Evolutionary conservation across 92 coral and sea anemone genomes (phyloP).

Genomic region (Epizoanthus illoricatus): DNA sequence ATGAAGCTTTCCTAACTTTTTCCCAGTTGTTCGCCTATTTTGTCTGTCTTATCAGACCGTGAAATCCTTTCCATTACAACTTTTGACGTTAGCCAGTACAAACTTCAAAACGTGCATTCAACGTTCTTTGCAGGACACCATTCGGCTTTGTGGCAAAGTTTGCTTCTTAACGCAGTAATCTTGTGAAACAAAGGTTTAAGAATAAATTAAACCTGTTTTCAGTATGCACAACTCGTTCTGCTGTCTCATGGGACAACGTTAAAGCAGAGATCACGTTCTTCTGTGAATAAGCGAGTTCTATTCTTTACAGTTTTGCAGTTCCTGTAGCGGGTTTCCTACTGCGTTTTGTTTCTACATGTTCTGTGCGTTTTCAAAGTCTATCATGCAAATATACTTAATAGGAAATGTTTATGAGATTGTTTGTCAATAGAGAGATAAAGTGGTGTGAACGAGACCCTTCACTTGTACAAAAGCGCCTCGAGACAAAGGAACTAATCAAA

Average conservation of each 20-base stretch:
- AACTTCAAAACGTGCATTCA: not conserved
- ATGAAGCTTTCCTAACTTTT: not conserved
- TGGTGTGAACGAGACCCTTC: constrained; percentile 6
- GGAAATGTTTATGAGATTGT: not conserved
- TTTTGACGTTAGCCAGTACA: not conserved
- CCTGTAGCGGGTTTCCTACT: not conserved
- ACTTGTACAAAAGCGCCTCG: not conserved
- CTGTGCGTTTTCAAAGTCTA: not conserved
- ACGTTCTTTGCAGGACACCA: not conserved
- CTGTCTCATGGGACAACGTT: constrained; percentile 7
- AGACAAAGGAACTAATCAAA: not conserved
- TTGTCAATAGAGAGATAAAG: not conserved
- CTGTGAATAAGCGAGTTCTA: not conserved
- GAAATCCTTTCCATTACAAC: not conserved
- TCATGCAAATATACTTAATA: constrained; percentile 9
- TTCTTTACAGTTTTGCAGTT: not conserved
- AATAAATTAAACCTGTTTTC: constrained; percentile 30
- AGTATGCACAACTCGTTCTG: not conserved
- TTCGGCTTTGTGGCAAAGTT: not conserved
- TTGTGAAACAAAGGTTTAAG: constrained; percentile 15
- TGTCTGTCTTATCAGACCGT: not conserved
- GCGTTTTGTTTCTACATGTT: not conserved
- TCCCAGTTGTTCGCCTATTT: not conserved
- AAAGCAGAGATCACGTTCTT: not conserved
- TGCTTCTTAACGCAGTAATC: not conserved